Conservation (phyloP, 2,113 vertebrate genomes). For the Rhinogobius similis region DNA sequence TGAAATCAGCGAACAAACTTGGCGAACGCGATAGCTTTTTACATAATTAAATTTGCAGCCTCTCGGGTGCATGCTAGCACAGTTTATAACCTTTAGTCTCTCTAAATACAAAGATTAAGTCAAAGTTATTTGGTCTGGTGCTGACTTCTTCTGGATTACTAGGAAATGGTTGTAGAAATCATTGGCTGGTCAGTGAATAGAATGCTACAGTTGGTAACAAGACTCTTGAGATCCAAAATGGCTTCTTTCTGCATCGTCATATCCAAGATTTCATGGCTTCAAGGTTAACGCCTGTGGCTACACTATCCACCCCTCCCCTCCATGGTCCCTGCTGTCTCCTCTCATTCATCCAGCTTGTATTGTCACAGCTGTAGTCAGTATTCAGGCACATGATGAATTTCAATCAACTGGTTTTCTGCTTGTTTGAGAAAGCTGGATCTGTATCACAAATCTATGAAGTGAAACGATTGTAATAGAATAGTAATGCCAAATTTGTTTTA, state of each 20-base stretch:
- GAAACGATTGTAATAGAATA: not conserved
- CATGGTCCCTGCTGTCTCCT: constrained; percentile 5
- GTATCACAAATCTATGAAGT: not conserved
- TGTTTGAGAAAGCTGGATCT: not conserved
- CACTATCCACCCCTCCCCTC: constrained; percentile 27
- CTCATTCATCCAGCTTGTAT: constrained; percentile 28
- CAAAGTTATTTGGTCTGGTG: constrained; percentile 26
- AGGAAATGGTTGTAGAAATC: constrained; percentile 22
- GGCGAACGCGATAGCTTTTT: constrained; percentile 1
- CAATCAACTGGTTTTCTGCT: not conserved
- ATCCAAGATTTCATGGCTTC: constrained; percentile 15
- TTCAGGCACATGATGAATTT: not conserved
- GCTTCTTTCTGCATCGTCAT: constrained; percentile 27
- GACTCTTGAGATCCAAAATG: constrained; percentile 27
- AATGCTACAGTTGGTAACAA: constrained; percentile 36
- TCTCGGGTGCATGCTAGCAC: not conserved
- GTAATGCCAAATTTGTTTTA: too few species aligned
- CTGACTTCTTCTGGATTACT: constrained; percentile 46
- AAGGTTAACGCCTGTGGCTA: constrained; percentile 35
- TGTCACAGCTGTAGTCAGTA: constrained; percentile 18
- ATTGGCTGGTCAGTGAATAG: constrained; percentile 23
- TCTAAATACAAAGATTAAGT: constrained; percentile 32
- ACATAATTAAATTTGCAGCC: constrained; percentile 25
- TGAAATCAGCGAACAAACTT: not conserved
- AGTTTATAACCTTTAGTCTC: constrained; percentile 29